phyloP scores from a whole-genome alignment of 2,113 vertebrate genomes.

The Acrocephalus kingi region DNA sequence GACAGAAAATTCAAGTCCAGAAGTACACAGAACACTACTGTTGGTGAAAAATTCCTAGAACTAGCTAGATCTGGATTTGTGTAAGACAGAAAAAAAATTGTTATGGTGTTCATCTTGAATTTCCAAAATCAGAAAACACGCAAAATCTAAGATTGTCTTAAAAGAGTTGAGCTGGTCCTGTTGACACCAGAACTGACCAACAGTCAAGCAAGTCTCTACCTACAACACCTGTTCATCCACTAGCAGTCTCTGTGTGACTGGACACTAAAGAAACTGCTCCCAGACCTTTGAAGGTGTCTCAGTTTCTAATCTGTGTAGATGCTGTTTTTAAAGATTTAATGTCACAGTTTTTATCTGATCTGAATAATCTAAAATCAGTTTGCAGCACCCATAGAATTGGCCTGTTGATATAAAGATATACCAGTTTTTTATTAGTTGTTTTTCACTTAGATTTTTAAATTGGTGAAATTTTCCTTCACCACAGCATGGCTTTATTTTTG shows the following conservation, averaged over 20 bases:
- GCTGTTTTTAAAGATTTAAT: background rate
- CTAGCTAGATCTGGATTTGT: background rate
- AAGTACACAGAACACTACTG: background rate
- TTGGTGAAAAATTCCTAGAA: background rate
- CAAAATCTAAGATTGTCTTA: background rate
- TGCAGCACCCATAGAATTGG: background rate
- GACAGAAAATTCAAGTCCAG: background rate
- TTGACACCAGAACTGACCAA: background rate
- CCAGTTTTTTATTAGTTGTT: background rate
- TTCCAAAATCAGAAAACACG: background rate
- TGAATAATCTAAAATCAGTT: background rate
- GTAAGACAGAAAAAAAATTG: background rate
- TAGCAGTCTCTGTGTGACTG: background rate
- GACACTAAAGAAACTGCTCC: background rate
- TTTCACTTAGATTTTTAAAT: background rate
- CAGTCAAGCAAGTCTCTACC: background rate
- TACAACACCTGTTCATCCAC: background rate
- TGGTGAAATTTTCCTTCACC: background rate
- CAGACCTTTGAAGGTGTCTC: background rate
- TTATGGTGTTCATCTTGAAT: background rate
- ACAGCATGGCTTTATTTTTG: background rate
- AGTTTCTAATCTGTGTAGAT: background rate
- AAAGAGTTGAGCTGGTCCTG: background rate
- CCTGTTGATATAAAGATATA: background rate
- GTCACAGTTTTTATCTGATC: background rate